Evolutionary conservation across 2,888 invertebrate genomes (phyloP), one percentile per base, ranked within the genome.

Genomic region (Acanthosepion lycidas): DNA sequence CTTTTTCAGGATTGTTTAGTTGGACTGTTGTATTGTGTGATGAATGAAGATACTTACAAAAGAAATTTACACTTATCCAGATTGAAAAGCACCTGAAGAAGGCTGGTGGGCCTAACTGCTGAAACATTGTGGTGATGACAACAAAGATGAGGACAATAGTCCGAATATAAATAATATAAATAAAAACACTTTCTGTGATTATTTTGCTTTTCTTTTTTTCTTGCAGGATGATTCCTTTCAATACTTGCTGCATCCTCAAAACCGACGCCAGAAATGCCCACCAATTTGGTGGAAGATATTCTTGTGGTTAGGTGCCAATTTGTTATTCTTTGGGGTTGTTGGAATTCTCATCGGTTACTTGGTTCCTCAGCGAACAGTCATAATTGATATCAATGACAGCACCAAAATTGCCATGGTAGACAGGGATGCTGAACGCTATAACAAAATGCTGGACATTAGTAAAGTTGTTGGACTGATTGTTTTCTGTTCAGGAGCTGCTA

Each of bases 271-370:
- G 64, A 95, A 96, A n/a, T 97, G 97, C 95, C 96, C 97, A 33
- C 97, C 97, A 42, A 96, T 97, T 94, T 97, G 97, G 97, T 97
- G 97, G 97, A 97, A 97, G 96, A 96, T 97, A 53, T 97, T 97
- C 95, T 96, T 98, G 94, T 97, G 97, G 97, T 96, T 97, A 91
- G 98, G 98, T n/a, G 97, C 97, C n/a, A 97, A 97, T 95, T 96
- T 98, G 94, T 96, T 98, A 93, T 95, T 97, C 9, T 97, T 97
- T 94, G 98, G 98, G 9, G 97, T 97, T 51, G 96, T 97, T 64
- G 97, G 97, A n/a, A 97, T 98, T 59, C 96, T 98, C 23, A 97
- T 98, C 28, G 98, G 98, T 64, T 98, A 98, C 95, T 96, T 98
- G 18, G 97, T 98, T 92, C 98, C 98, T 2, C 97, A 97, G 95